These are phyloP conservation scores for Protonibea diacanthus DNA, from an alignment of 2,797 vertebrate genomes.

Conservation along the genomic window DNA sequence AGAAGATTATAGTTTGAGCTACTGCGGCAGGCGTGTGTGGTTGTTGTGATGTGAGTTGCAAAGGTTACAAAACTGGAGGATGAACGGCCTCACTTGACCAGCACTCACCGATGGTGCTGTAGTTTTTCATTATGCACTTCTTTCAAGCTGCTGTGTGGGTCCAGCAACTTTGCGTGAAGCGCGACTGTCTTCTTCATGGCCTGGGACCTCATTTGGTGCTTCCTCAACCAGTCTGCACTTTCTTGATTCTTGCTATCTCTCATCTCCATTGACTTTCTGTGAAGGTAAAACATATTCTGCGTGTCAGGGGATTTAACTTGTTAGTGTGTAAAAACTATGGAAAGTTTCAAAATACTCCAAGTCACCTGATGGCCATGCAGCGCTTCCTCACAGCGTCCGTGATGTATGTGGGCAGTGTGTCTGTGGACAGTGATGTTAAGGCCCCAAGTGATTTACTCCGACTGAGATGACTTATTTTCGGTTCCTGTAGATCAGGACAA, in stretches of 20 bases:
- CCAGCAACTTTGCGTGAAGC: constrained; percentile 91
- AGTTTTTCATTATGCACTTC: constrained; percentile 88
- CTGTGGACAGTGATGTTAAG: constrained; percentile 90
- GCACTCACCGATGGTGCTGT: constrained; percentile 89
- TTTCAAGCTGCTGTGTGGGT: constrained; percentile 91
- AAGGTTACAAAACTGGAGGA: constrained; percentile 31
- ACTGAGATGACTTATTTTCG: constrained; percentile 69
- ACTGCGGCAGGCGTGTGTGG: constrained; percentile 30
- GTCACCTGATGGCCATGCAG: constrained; percentile 90
- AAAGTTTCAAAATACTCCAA: not conserved
- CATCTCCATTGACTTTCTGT: constrained; percentile 88
- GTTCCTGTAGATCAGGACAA: constrained; percentile 74
- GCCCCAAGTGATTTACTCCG: constrained; percentile 87
- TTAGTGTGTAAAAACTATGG: not conserved
- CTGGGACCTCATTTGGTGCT: constrained; percentile 86
- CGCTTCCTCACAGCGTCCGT: constrained; percentile 92
- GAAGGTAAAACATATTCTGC: constrained; percentile 10
- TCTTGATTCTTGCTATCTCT: constrained; percentile 85
- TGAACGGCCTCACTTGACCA: constrained; percentile 13
- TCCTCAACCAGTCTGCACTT: constrained; percentile 87
- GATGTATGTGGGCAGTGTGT: constrained; percentile 93
- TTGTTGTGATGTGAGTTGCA: constrained; percentile 48
- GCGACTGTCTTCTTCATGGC: constrained; percentile 88
- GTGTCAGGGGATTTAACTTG: constrained; percentile 9
- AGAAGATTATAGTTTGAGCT: constrained; percentile 54